phyloP scores from a whole-genome alignment of 2,113 vertebrate species.

The Prunella himalayana region DNA sequence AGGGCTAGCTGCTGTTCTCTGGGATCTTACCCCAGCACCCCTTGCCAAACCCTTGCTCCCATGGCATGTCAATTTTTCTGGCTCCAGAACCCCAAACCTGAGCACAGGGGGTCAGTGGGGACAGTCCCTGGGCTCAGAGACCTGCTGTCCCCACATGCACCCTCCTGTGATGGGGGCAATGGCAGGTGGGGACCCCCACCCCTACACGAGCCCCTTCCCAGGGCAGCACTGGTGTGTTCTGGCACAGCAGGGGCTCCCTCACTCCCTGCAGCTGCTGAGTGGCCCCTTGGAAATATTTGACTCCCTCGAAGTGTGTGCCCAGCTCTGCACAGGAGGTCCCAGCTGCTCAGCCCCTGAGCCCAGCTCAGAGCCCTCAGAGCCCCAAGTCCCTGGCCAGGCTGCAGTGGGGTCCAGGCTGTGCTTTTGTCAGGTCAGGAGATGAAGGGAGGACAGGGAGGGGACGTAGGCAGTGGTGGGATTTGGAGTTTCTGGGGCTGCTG shows the following conservation, averaged over 20 bases:
- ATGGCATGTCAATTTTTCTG: background rate
- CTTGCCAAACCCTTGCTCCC: background rate
- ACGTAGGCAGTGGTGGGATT: background rate
- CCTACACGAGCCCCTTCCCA: accelerated
- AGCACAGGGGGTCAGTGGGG: accelerated
- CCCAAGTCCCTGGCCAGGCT: background rate
- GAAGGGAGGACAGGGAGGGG: background rate
- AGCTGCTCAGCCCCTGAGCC: background rate
- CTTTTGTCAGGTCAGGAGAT: accelerated
- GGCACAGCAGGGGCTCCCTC: background rate
- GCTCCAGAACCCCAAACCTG: accelerated
- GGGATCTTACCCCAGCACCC: background rate
- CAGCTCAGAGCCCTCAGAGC: accelerated
- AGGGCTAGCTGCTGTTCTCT: accelerated
- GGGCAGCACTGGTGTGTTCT: background rate
- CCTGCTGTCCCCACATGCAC: accelerated
- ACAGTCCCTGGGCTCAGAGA: background rate
- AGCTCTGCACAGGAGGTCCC: background rate
- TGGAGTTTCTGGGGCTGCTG: background rate
- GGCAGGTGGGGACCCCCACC: background rate
- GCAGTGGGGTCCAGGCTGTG: accelerated
- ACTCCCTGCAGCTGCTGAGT: background rate
- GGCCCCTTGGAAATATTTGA: background rate
- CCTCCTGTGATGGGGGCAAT: accelerated
- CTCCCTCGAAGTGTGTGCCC: background rate